These are phyloP conservation scores for Meloidogyne exigua DNA, from an alignment of 1,140 invertebrate species.

Conservation along the genomic window DNA sequence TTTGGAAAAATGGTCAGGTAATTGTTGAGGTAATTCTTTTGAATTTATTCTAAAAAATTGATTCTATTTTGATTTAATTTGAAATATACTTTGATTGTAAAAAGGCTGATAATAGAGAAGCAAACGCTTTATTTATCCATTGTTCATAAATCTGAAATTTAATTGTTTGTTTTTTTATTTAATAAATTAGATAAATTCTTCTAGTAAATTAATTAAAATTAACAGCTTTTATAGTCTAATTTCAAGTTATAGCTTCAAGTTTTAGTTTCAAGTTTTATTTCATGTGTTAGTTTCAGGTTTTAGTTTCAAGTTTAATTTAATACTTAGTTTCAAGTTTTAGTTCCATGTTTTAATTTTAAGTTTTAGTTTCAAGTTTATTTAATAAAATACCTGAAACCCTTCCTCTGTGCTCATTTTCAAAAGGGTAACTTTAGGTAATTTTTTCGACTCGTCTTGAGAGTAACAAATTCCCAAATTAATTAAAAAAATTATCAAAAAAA, in stretches of 20 bases:
- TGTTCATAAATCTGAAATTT: constrained; percentile 21
- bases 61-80: neutral
- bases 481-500: neutral
- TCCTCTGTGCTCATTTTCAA: constrained; percentile 21
- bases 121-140: constrained; percentile 24
- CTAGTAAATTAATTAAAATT: too few relatives aligned
- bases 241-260: too few relatives aligned
- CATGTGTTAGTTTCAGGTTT: too few relatives aligned
- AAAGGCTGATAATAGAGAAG: constrained; percentile 22
- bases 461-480: neutral
- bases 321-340: too few relatives aligned
- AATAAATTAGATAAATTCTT: too few relatives aligned
- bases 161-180: neutral
- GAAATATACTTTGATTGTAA: constrained; percentile 18
- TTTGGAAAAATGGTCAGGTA: constrained; percentile 13
- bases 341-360: too few relatives aligned
- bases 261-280: too few relatives aligned
- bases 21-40: neutral
- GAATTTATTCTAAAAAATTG: neutral
- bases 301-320: too few relatives aligned
- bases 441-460: neutral
- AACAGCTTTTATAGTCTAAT: too few relatives aligned
- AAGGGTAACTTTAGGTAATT: constrained; percentile 14
- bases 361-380: too few relatives aligned
- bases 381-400: constrained; percentile 7